Conservation (phyloP, 2,113 vertebrate species). For the Lasiurus cinereus region DNA sequence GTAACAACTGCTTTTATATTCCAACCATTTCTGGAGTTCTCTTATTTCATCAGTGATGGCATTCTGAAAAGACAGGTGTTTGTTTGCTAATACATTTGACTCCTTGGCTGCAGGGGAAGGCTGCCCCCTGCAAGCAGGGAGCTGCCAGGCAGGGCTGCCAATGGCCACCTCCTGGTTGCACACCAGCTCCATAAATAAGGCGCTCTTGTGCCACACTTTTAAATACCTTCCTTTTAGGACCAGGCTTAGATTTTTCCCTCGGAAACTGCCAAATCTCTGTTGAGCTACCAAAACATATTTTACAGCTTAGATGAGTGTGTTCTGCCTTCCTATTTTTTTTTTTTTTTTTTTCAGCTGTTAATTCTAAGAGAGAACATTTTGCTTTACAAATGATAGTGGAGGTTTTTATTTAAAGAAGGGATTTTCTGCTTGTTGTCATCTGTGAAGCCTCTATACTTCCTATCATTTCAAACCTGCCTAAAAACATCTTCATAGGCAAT, state of each 20-base stretch:
- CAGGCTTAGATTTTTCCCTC: constrained; percentile 72
- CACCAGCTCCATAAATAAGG: constrained; percentile 70
- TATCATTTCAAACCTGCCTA: constrained; percentile 60
- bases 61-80: constrained; percentile 59
- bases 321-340: constrained; percentile 39
- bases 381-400: constrained; percentile 66
- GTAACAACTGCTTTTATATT: neutral
- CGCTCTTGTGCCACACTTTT: constrained; percentile 55
- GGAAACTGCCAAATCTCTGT: constrained; percentile 74
- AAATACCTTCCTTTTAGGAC: constrained; percentile 80
- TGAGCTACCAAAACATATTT: constrained; percentile 75
- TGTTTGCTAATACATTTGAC: neutral
- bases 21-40: constrained; percentile 45
- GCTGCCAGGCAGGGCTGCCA: neutral
- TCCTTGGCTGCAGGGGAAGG: neutral
- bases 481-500: constrained; percentile 69
- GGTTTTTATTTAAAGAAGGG: constrained; percentile 55
- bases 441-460: constrained; percentile 46
- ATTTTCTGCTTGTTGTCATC: constrained; percentile 53
- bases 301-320: constrained; percentile 64
- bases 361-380: constrained; percentile 58
- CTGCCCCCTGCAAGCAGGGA: neutral
- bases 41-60: constrained; percentile 58
- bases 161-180: constrained; percentile 61
- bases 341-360: constrained; percentile 47